Base-by-base conservation (phyloP, 2,888 invertebrate genomes). In the Hirtodrosophila alboralis region DNA sequence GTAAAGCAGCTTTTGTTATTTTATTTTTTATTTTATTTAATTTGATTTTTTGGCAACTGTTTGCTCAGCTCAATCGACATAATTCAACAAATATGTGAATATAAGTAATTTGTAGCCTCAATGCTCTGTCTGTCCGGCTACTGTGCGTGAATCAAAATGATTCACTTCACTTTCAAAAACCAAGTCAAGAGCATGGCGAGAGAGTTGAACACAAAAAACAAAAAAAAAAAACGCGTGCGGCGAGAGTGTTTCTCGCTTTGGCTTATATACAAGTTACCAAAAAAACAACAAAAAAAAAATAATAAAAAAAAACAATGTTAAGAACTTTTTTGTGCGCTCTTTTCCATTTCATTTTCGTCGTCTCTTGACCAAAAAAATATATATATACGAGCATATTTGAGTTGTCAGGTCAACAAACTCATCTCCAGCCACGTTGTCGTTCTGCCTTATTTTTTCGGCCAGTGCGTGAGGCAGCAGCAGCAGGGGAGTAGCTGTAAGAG, bases 311-410 rank as follows among this genome's bases (percentile, higher is more conserved):
- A 45, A 21, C n/a, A 36, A 34, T 53, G 53, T 59, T 26, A 57
- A 71, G 71, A 70, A 60, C 63, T 16, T n/a, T n/a, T n/a, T 43
- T 59, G 45, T 45, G 52, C 66, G 75, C 75, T 84, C 81, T 80
- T 84, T 84, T 81, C 84, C 84, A 81, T 84, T 81, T 81, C 80
- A 84, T 81, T 81, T 76, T 81, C 62, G 81, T 81, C 62, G 81
- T 63, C 73, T 75, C 75, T 75, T 68, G 75, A 65, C 65, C 74
- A 67, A 75, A 62, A 63, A 49, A 61, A 41, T n/a, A n/a, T n/a
- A n/a, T n/a, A 45, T 21, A 57, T 37, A 34, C 44, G 49, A 54
- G 59, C 28, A 21, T 27, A 65, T 1, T 41, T 43, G 47, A 60
- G 74, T 38, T 54, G 47, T 23, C 61, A 75, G 81, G 81, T 83